A percentile compares a stretch with the other conserved stretches of the same genome.
These are phyloP conservation scores for Lasioglossum albipes DNA, from an alignment of 1,140 invertebrate species.

Conservation along the genomic window DNA sequence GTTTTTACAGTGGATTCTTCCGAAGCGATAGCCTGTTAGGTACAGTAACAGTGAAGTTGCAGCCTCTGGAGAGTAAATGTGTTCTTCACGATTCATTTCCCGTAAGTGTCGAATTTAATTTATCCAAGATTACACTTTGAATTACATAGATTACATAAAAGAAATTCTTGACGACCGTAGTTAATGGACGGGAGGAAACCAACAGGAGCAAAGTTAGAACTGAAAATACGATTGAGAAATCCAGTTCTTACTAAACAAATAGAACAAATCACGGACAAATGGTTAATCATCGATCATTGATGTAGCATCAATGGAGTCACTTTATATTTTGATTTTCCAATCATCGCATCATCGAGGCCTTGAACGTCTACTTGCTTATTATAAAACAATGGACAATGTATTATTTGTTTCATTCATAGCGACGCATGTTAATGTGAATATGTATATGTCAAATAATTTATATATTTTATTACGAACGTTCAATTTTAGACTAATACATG, in stretches of 20 bases:
- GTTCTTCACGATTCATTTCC: constrained; percentile 94
- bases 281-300: constrained; percentile 89
- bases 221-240: constrained; percentile 94
- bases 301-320: background rate
- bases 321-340: constrained; percentile 10
- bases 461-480: constrained; percentile 13
- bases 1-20: constrained; percentile 92
- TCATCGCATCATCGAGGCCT: constrained; percentile 3
- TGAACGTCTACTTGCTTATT: constrained; percentile 23
- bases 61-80: constrained; percentile 91
- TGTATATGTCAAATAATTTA: constrained; percentile 22
- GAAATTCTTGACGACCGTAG: constrained; percentile 64
- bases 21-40: constrained; percentile 92
- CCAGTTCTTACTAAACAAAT: constrained; percentile 94
- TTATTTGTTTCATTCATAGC: background rate
- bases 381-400: constrained; percentile 13
- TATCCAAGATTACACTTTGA: background rate
- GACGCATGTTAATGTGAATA: constrained; percentile 20
- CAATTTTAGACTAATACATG: background rate
- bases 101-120: constrained; percentile 82
- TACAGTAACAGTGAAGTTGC: constrained; percentile 90
- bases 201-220: constrained; percentile 94
- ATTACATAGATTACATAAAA: background rate
- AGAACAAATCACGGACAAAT: constrained; percentile 94
- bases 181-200: constrained; percentile 94